Percentiles rank a stretch among this genome's conserved stretches.
Evolutionary conservation across 2,888 invertebrate genomes (phyloP).

Genomic region (Xanthia togata): DNA sequence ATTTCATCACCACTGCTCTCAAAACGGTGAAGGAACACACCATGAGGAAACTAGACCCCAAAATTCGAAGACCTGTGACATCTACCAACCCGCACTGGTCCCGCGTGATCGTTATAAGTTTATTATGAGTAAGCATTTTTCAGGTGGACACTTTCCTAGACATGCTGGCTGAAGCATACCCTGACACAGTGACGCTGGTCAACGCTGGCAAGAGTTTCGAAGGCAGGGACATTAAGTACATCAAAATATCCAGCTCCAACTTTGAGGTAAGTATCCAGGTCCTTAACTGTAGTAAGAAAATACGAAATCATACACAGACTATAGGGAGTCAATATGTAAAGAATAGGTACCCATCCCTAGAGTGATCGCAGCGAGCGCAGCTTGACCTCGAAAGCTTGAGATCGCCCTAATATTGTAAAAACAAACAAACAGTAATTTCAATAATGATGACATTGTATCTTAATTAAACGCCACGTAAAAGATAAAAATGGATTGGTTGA

Average conservation of each 20-base stretch:
- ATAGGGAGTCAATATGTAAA: background rate
- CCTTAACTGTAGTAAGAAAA: background rate
- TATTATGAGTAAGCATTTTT: constrained; percentile 4
- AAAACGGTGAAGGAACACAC: background rate
- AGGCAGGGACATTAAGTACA: constrained; percentile 88
- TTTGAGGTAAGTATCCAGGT: constrained; percentile 69
- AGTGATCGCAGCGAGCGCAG: background rate
- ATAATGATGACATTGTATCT: constrained; percentile 11
- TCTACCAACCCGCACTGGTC: background rate
- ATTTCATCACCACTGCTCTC: background rate
- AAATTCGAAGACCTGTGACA: background rate
- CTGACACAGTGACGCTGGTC: constrained; percentile 75
- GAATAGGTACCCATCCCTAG: background rate
- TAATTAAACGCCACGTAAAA: constrained; percentile 12
- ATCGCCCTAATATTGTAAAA: background rate
- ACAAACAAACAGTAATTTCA: constrained; percentile 2
- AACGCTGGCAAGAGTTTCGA: constrained; percentile 89
- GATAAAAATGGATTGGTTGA: background rate
- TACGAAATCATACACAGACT: background rate
- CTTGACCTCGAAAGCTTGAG: background rate
- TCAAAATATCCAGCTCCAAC: constrained; percentile 89
- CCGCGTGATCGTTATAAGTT: background rate
- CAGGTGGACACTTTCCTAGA: constrained; percentile 79
- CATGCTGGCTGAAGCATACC: constrained; percentile 73
- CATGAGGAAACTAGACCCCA: background rate